Evolutionary conservation across 2,888 invertebrate genomes (phyloP), one percentile per base, ranked within the genome.

Genomic region (Eurois occulta): DNA sequence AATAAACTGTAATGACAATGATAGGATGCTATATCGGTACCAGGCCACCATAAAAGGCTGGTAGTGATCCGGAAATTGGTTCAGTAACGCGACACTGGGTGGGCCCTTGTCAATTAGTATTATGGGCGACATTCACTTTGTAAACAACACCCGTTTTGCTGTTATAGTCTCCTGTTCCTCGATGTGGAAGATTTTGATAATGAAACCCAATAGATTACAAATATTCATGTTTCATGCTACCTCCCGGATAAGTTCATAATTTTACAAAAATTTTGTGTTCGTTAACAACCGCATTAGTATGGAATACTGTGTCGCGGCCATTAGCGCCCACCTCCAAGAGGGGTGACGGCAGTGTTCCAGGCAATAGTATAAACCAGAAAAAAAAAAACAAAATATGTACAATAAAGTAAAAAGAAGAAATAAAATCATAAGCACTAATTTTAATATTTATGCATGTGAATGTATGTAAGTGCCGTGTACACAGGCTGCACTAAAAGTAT

Each of bases 101-200:
- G 83, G 78, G 83, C 86, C 72, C 65, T 74, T 55, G 71, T 78
- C 80, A 82, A 89, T 88, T 86, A 88, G 82, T 77, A 86, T 81
- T 86, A 88, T 66, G 82, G 80, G n/a, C 48, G 78, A 64, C 66
- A 79, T 74, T 75, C 46, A 66, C 43, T 86, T 78, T 76, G 86
- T 81, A 72, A 84, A 83, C 80, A 81, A 78, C 71, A 81, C 52
- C 77, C 48, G 10, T 69, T 78, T 24, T 41, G 69, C 48, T 76
- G 68, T 89, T 87, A 89, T 89, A 85, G 60, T 67, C 62, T 69
- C 87, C 88, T 88, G 72, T 87, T 89, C 87, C 79, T 82, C 68
- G 64, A 41, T 62, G n/a, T 24, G 52, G 13, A 32, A 52, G n/a
- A 48, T 55, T 43, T 18, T 24, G 38, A 28, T 73, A 32, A 75